Conservation (phyloP, 2,888 invertebrate genomes). For the Ochropleura plecta region DNA sequence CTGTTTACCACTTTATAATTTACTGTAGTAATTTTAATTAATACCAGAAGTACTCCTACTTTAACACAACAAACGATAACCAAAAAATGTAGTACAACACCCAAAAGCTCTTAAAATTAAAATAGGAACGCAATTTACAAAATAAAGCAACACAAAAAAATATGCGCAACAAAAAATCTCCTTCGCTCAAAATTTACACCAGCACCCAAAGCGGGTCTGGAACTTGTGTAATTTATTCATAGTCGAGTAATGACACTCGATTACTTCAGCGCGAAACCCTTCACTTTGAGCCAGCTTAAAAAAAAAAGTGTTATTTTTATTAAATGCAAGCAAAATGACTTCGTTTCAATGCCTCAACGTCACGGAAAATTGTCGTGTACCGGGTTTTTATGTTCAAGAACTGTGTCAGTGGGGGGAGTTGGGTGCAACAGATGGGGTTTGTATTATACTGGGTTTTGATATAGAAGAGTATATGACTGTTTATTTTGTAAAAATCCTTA, state of each 20-base stretch:
- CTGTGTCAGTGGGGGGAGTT: conserved; percentile 43
- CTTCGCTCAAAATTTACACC: conserved; percentile 66
- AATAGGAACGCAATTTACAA: conserved; percentile 43
- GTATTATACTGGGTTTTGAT: conserved; percentile 29
- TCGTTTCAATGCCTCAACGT: conserved; percentile 70
- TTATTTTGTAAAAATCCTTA: not conserved
- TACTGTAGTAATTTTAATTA: not conserved
- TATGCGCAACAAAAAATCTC: conserved; percentile 36
- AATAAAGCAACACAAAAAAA: conserved; percentile 21
- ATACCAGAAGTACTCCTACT: not conserved
- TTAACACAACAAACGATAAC: not conserved
- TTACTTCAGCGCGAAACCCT: conserved; percentile 88
- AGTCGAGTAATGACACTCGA: conserved; percentile 90
- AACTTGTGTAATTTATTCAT: conserved; percentile 89
- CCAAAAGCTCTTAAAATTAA: conserved; percentile 41
- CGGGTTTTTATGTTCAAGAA: conserved; percentile 60
- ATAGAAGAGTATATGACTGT: conserved; percentile 11
- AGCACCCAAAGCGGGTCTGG: conserved; percentile 75
- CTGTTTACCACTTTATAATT: not conserved
- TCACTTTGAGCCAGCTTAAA: conserved; percentile 80
- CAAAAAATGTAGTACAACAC: conserved; percentile 21
- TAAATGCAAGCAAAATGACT: conserved; percentile 82
- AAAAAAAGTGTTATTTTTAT: conserved; percentile 86
- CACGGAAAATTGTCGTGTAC: conserved; percentile 61
- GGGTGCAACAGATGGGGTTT: conserved; percentile 28